Evolutionary conservation across 2,797 vertebrate genomes (phyloP).

Genomic region (Phataginus tetradactyla): DNA sequence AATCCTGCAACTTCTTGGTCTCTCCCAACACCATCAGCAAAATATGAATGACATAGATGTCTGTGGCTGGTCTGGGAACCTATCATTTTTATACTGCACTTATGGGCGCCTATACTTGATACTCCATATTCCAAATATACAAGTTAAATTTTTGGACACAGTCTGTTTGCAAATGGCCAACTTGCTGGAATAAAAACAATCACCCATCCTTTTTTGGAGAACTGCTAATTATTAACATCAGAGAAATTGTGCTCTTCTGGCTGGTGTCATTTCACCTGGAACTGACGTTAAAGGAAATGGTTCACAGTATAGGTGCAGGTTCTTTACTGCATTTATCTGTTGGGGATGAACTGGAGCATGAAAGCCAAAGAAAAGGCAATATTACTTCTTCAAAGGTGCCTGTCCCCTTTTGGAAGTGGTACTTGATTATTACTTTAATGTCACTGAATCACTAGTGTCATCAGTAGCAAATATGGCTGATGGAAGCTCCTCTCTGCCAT

Average conservation of each 20-base stretch:
- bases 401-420: constrained; percentile 17
- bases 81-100: not conserved
- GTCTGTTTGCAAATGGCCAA: constrained; percentile 9
- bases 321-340: not conserved
- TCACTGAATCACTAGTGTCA: constrained; percentile 22
- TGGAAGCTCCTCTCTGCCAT: not conserved
- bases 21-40: not conserved
- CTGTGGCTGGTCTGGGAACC: not conserved
- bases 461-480: not conserved
- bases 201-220: not conserved
- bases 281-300: constrained; percentile 35
- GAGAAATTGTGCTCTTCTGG: not conserved
- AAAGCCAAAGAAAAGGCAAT: constrained; percentile 29
- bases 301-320: not conserved
- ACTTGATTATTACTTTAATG: not conserved
- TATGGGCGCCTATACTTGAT: not conserved
- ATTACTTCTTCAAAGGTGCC: constrained; percentile 37
- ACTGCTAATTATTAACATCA: not conserved
- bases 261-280: constrained; percentile 1
- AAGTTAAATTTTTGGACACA: not conserved
- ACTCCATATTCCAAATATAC: constrained; percentile 4
- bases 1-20: not conserved
- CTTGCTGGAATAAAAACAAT: constrained; percentile 26
- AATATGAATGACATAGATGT: not conserved
- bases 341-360: constrained; percentile 5